Base-by-base conservation (phyloP, 1,140 invertebrate genomes). In the Uloborus diversus region DNA sequence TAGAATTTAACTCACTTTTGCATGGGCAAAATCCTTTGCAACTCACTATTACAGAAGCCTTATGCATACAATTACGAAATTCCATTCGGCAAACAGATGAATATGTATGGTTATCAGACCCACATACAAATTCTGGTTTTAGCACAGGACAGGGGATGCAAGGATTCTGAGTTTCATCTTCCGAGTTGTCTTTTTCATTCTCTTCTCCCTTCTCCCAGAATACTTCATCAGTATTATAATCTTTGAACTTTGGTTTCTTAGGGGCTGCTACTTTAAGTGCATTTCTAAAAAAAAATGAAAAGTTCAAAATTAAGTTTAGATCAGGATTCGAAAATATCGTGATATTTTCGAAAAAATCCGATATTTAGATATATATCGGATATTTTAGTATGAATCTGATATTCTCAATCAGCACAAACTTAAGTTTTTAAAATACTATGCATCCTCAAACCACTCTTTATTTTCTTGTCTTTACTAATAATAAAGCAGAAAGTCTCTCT, bases 11-110 rank as follows among this genome's bases (percentile, higher is more conserved):
- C 83, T 88, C 87, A 92, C 92, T 90, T 91, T 93, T 93, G 87
- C 94, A 96, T 2, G 94, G 94, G 84, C 94, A 96, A 87, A 96
- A 96, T 86, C 94, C 94, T 88, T 93, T 94, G 87, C 94, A 96
- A 27, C 89, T 89, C 20, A 94, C 91, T 83, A 90, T 90, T 84
- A 96, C 91, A 81, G 89, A 89, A 33, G 92, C 91, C 59, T 87
- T 87, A 87, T 95, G 93, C 86, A 96, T 93, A 88, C 95, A 96
- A 88, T 96, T 96, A 89, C 95, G 94, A 87, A 95, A 95, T 87
- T 95, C 92, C 82, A 96, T 89, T 81, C 94, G 90, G 86, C 94
- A 96, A 65, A 93, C 89, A 66, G 94, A 96, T 85, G 94, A 95
- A 88, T 96, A 96, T n/a, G 95, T 96, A 83, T 92, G 90, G 89